Conservation (phyloP, 2,888 invertebrate species). For the Brachyopa scutellaris region DNA sequence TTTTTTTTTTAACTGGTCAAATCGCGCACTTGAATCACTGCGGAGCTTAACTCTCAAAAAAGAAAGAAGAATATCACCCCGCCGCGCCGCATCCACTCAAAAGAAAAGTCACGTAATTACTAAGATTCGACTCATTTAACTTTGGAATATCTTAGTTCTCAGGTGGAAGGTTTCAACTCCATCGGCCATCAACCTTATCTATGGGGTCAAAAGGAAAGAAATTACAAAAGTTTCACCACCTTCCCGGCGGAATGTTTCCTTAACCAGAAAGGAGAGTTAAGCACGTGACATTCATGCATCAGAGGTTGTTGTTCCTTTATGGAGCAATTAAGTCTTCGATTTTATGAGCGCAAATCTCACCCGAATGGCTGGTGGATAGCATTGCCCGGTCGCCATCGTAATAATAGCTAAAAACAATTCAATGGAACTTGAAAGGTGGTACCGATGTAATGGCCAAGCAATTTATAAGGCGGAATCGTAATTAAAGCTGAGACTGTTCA, state of each 20-base stretch:
- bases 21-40: neutral
- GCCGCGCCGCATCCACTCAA: no score
- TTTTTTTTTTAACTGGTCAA: neutral
- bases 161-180: constrained; percentile 51
- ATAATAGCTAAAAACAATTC: constrained; percentile 14
- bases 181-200: constrained; percentile 53
- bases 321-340: constrained; percentile 60
- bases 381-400: no score
- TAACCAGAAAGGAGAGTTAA: constrained; percentile 29
- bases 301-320: constrained; percentile 51
- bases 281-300: constrained; percentile 71
- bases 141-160: constrained; percentile 51
- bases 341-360: constrained; percentile 57
- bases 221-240: constrained; percentile 62
- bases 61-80: no score
- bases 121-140: constrained; percentile 68
- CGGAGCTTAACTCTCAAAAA: constrained; percentile 1
- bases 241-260: neutral
- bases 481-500: constrained; percentile 27
- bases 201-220: constrained; percentile 27
- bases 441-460: constrained; percentile 24
- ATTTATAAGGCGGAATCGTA: constrained; percentile 25
- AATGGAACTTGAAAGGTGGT: neutral
- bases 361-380: neutral
- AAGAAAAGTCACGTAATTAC: constrained; percentile 69